Percentiles rank a stretch among this genome's conserved stretches.
Conservation (phyloP, 2,797 vertebrate genomes). For the Acanthis flammea region DNA sequence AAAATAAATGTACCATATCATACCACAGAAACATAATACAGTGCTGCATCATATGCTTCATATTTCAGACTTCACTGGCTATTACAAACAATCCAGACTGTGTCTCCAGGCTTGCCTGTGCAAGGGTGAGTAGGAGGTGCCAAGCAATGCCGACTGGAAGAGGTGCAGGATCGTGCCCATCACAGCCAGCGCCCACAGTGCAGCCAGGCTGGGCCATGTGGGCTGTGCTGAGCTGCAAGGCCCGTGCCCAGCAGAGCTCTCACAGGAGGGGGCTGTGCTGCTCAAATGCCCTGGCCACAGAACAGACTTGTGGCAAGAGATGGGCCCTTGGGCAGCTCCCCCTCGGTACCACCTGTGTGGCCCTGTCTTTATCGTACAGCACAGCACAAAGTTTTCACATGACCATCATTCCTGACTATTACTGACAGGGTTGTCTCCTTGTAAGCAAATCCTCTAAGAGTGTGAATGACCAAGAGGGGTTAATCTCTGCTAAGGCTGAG, state of each 20-base stretch:
- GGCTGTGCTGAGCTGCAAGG: not conserved
- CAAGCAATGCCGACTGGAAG: fast-evolving
- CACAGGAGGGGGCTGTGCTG: fast-evolving
- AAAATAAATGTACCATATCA: not conserved
- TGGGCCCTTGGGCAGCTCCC: not conserved
- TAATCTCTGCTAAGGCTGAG: not conserved
- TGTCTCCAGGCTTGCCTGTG: not conserved
- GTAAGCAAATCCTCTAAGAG: not conserved
- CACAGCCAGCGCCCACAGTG: fast-evolving
- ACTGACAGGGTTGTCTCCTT: not conserved
- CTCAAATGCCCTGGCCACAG: not conserved
- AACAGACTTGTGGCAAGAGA: not conserved
- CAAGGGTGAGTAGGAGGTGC: not conserved
- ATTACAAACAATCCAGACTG: not conserved
- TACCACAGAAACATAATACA: not conserved
- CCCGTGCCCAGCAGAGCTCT: fast-evolving
- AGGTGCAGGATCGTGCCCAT: not conserved
- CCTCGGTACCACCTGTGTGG: fast-evolving
- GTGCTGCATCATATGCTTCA: not conserved
- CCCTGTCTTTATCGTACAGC: not conserved
- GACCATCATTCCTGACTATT: not conserved
- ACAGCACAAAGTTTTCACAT: not conserved
- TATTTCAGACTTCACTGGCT: not conserved
- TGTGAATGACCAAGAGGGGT: not conserved
- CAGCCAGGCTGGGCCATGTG: fast-evolving